Evolutionary conservation across 2,888 invertebrate genomes (phyloP).

Genomic region (Sycophila texana): DNA sequence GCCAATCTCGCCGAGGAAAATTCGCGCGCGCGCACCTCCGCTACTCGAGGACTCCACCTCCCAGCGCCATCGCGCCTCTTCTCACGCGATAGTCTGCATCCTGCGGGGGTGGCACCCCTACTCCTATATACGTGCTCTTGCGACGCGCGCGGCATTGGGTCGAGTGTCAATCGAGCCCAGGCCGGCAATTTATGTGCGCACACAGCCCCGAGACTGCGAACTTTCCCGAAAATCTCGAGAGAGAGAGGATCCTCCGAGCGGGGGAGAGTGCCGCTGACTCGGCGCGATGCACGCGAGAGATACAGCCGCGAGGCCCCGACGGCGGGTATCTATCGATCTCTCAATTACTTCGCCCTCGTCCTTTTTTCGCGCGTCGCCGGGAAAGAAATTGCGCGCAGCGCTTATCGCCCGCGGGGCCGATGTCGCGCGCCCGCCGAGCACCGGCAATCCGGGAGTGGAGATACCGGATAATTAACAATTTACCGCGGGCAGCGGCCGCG

Average conservation of each 20-base stretch:
- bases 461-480: slow-evolving; percentile 54
- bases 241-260: slow-evolving; percentile 30
- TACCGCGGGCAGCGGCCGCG: slow-evolving; percentile 45
- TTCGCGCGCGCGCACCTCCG: too few species aligned
- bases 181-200: slow-evolving; percentile 64
- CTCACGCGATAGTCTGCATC: neutral
- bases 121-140: slow-evolving; percentile 2
- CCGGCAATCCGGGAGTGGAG: slow-evolving; percentile 44
- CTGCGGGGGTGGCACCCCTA: neutral
- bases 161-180: slow-evolving; percentile 57
- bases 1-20: too few species aligned
- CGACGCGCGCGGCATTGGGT: slow-evolving; percentile 52
- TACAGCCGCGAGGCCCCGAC: slow-evolving; percentile 36
- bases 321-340: slow-evolving; percentile 54
- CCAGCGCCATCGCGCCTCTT: neutral
- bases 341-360: slow-evolving; percentile 46
- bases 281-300: slow-evolving; percentile 55
- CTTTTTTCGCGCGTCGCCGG: neutral
- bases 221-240: slow-evolving; percentile 56
- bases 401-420: slow-evolving; percentile 22
- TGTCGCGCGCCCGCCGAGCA: slow-evolving; percentile 24
- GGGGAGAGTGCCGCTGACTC: slow-evolving; percentile 51
- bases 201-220: slow-evolving; percentile 48
- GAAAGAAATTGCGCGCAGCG: slow-evolving; percentile 13
- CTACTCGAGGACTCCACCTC: too few species aligned